Conservation (phyloP, 2,797 vertebrate genomes). For the Chelon auratus region DNA sequence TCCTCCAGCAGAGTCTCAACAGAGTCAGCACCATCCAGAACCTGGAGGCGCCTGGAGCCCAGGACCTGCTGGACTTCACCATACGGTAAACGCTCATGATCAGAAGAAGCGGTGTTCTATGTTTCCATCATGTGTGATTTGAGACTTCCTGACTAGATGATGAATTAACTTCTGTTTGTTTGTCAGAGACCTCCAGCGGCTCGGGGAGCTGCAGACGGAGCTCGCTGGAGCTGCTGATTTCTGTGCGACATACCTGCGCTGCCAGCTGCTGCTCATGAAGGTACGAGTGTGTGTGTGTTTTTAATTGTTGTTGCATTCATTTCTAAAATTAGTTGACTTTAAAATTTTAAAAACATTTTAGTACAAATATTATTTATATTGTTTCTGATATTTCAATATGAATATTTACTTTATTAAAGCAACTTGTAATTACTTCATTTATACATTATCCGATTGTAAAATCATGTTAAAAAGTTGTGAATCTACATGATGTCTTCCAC, state of each 20-base stretch:
- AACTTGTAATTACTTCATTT: too few species aligned
- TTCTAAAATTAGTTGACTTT: too few species aligned
- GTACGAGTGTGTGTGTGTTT: conserved; percentile 61
- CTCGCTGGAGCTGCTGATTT: conserved; percentile 95
- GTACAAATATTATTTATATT: too few species aligned
- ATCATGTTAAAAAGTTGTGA: too few species aligned
- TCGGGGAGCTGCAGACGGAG: conserved; percentile 95
- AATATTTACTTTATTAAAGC: too few species aligned
- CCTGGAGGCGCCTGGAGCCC: conserved; percentile 90
- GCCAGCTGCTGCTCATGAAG: conserved; percentile 96
- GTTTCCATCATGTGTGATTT: too few species aligned
- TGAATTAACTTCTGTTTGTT: not conserved
- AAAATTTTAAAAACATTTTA: too few species aligned
- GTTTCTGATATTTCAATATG: too few species aligned
- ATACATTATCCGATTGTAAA: too few species aligned
- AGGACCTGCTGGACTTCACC: conserved; percentile 94
- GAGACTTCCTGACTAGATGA: not conserved
- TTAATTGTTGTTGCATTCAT: too few species aligned
- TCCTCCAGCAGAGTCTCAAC: conserved; percentile 93
- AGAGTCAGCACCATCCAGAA: conserved; percentile 92
- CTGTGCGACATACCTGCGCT: conserved; percentile 93
- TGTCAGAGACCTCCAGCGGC: conserved; percentile 83
- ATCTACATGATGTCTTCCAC: too few species aligned
- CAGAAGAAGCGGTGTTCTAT: too few species aligned
- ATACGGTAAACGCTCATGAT: conserved; percentile 85